phyloP scores from a whole-genome alignment of 2,113 vertebrate genomes.

The Puntigrus tetrazona region DNA sequence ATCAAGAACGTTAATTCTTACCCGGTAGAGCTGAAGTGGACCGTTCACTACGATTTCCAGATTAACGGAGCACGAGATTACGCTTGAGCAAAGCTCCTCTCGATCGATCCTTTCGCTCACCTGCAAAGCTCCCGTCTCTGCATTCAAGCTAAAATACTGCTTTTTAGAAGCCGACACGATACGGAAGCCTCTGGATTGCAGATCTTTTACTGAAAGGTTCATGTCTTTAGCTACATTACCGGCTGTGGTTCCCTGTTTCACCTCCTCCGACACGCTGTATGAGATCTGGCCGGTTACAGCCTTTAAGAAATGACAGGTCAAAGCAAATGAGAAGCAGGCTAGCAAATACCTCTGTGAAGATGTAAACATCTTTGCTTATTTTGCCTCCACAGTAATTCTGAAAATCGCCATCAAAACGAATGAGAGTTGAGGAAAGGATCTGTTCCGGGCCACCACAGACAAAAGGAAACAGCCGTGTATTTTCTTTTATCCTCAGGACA shows the following conservation, averaged over 20 bases:
- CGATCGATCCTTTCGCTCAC: slow-evolving; percentile 69
- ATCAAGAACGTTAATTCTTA: slow-evolving; percentile 66
- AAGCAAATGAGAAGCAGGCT: slow-evolving; percentile 24
- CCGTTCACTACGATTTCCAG: slow-evolving; percentile 64
- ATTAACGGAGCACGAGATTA: slow-evolving; percentile 60
- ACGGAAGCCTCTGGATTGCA: slow-evolving; percentile 64
- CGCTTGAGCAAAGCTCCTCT: slow-evolving; percentile 66
- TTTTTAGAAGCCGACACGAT: slow-evolving; percentile 63
- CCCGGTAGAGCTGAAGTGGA: slow-evolving; percentile 64
- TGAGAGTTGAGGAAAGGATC: neutral
- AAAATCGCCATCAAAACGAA: neutral
- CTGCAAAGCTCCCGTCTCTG: slow-evolving; percentile 63
- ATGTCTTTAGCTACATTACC: slow-evolving; percentile 75
- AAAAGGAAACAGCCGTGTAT: slow-evolving; percentile 33
- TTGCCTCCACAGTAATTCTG: neutral
- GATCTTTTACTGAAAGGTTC: slow-evolving; percentile 59
- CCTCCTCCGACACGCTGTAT: slow-evolving; percentile 71
- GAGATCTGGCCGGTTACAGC: slow-evolving; percentile 64
- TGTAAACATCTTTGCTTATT: slow-evolving; percentile 29
- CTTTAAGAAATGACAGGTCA: slow-evolving; percentile 40
- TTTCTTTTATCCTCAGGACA: neutral
- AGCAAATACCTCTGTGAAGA: slow-evolving; percentile 3
- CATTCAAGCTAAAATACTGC: slow-evolving; percentile 69
- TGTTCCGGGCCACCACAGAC: neutral
- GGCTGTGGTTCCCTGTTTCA: slow-evolving; percentile 70